Evolutionary conservation across 2,113 vertebrate species (phyloP), one percentile per base, ranked within the genome.

Genomic region (Anarhynchus alexandrinus): DNA sequence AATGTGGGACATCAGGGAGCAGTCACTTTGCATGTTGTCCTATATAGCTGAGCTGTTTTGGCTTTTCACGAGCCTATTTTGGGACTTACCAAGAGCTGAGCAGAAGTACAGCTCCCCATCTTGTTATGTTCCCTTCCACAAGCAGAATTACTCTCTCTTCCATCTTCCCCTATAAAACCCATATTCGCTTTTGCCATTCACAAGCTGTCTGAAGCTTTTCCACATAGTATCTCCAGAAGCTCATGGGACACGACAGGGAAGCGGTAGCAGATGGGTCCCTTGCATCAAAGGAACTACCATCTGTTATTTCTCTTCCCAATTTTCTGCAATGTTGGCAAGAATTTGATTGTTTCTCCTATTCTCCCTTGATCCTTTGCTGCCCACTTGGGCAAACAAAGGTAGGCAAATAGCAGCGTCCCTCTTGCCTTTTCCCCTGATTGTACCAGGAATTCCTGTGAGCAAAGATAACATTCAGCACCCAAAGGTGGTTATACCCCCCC

Each of bases 191-290:
- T 91, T 87, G 66, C 74, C 79, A 38, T 86, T 96, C 83, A 79
- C 70, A 72, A 62, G n/a, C 70, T 62, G 25, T 32, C 93, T 82
- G 70, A 95, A 89, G 85, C 59, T 90, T 92, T 91, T 86, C 78
- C 67, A 58, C 40, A 15, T 30, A 59, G 47, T 32, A 51, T 40
- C 81, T 91, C 65, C 49, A 72, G 79, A 49, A 96, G 62, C 79
- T 96, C 47, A 1, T 55, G n/a, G 36, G 59, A 66, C 64, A 45
- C 20, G 4, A 66, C 64, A 66, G 42, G 42, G 78, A 81, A 93
- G 78, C 61, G 26, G 57, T 26, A 87, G 87, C 93, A 97, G 96
- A 97, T 95, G 95, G 83, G 61, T 74, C 91, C 79, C 78, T 95
- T 82, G 61, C 64, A 94, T 94, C 84, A 90, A 90, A 94, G 38